Base-by-base conservation (phyloP, 1,140 invertebrate genomes). In the Drosophila watanabei region DNA sequence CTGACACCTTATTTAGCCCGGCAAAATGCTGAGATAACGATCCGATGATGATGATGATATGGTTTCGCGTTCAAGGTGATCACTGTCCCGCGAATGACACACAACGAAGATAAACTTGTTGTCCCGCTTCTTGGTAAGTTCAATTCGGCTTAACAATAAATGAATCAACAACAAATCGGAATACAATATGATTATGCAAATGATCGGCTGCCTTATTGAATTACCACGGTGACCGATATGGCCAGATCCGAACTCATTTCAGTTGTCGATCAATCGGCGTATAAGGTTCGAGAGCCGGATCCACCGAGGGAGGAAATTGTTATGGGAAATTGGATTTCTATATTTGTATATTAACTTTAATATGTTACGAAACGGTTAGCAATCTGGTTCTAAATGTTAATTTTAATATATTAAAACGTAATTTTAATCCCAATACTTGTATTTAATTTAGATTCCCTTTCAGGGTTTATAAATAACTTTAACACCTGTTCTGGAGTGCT, bases 121-220 rank as follows among this genome's bases (percentile, higher is more conserved):
- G 49, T 69, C 54, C 54, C 63, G 56, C 75, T 82, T 79, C 63
- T 84, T 75, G 43, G 37, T 57, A 70, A 79, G 56, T 80, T 77
- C 66, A 79, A 80, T 70, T 86, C 81, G 45, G 60, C 57, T 51
- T 43, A 45, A 71, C 57, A 61, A 78, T 39, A 75, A 62, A 71
- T 87, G 79, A 87, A 61, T 86, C 79, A 69, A 69, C n/a, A n/a
- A n/a, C n/a, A 28, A 62, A 80, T 57, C 41, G 69, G 80, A 56
- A 83, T 52, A 69, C 64, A 71, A 75, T 59, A 52, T 66, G 72
- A 88, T 80, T 87, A 87, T 87, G 84, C 80, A 84, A 87, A 89
- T 83, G 46, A 46, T 14, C 14, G 48, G 60, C 51, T 39, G 71
- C 58, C 54, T 68, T 65, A 32, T 66, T 75, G 33, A 83, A 83